phyloP scores from a whole-genome alignment of 2,888 invertebrate genomes.

The Drosophila kuntzei region DNA sequence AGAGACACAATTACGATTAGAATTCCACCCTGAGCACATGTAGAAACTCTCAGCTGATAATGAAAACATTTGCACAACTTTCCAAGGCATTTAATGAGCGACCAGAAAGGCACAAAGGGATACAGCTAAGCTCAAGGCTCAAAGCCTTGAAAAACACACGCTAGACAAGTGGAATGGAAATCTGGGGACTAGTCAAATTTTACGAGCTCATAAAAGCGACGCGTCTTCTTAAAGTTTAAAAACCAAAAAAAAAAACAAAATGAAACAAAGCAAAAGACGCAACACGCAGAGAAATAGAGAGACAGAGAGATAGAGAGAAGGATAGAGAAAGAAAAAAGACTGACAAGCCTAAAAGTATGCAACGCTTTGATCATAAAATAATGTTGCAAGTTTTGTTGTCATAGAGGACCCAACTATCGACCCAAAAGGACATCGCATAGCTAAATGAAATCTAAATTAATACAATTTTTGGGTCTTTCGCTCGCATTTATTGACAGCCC shows the following conservation, averaged over 20 bases:
- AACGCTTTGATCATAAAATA: conserved; percentile 68
- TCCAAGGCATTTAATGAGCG: conserved; percentile 41
- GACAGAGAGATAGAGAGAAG: background rate
- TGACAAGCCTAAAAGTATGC: conserved; percentile 27
- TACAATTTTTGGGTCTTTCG: conserved; percentile 71
- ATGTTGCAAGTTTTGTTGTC: conserved; percentile 31
- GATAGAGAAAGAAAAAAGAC: conserved; percentile 14
- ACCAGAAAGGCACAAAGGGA: conserved; percentile 25
- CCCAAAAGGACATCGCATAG: conserved; percentile 49
- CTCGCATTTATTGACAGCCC: conserved; percentile 69
- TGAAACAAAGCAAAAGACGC: conserved; percentile 2
- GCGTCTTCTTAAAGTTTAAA: conserved; percentile 60
- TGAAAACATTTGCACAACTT: conserved; percentile 58
- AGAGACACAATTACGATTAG: conserved; percentile 31
- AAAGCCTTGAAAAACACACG: conserved; percentile 8
- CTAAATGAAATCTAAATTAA: conserved; percentile 78
- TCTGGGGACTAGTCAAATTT: conserved; percentile 59
- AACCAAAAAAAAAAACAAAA: conserved; percentile 17
- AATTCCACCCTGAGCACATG: conserved; percentile 59
- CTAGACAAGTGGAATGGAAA: conserved; percentile 35
- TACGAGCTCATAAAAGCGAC: conserved; percentile 54
- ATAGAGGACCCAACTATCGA: conserved; percentile 52
- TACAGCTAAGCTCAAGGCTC: conserved; percentile 9
- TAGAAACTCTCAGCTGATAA: conserved; percentile 61
- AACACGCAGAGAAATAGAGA: background rate